Evolutionary conservation across 2,888 invertebrate species (phyloP).

Genomic region (Mimachlamys varia): DNA sequence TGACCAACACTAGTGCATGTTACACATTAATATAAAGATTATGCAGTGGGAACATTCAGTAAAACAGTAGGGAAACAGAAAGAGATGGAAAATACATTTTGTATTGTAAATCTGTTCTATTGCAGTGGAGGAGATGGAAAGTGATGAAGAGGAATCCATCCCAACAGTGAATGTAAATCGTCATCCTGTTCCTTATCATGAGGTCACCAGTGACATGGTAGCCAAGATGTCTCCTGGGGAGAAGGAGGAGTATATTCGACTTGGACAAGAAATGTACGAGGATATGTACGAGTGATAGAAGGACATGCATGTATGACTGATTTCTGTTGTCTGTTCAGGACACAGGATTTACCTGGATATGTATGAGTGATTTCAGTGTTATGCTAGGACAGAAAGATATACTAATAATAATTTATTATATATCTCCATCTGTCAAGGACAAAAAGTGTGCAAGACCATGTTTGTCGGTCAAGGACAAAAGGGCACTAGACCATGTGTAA

Average conservation of each 20-base stretch:
- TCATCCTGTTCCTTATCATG: constrained; percentile 90
- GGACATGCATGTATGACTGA: neutral
- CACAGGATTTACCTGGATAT: neutral
- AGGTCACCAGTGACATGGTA: constrained; percentile 93
- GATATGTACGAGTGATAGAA: constrained; percentile 82
- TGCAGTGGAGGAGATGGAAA: constrained; percentile 75
- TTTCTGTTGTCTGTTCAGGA: neutral
- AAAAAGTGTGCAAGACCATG: neutral
- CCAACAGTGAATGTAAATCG: constrained; percentile 92
- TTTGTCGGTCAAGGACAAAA: neutral
- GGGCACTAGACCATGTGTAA: constrained; percentile 39
- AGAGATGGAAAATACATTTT: too few relatives aligned
- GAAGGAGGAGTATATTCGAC: constrained; percentile 96
- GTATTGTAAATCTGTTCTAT: constrained; percentile 14
- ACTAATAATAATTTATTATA: neutral
- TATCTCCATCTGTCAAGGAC: neutral
- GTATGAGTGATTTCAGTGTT: neutral
- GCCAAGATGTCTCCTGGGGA: constrained; percentile 95
- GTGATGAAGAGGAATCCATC: constrained; percentile 84
- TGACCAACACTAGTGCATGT: too few relatives aligned
- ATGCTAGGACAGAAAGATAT: neutral
- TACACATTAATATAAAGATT: too few relatives aligned
- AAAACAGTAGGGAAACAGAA: too few relatives aligned
- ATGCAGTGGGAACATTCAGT: too few relatives aligned
- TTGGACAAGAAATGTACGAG: constrained; percentile 96